Base-by-base conservation (phyloP, 2,113 vertebrate genomes). In the Caretta caretta region DNA sequence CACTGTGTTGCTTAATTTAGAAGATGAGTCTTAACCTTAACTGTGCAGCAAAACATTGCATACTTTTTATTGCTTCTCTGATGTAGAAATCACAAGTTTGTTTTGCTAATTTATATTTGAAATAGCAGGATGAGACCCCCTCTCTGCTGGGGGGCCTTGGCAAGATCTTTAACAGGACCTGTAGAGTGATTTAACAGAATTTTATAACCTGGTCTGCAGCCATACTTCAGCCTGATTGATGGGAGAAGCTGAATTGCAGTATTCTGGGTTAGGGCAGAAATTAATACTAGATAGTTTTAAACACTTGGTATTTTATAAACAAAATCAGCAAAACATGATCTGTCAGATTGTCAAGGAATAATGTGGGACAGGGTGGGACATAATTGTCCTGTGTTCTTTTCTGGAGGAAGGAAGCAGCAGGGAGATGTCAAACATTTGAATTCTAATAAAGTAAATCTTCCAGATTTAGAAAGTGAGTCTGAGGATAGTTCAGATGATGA, bases 401-500 rank as follows among this genome's bases (percentile, higher is more conserved):
- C 85, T 90, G 80, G 31, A 35, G 11, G 80, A 94, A 80, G 35
- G 54, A 69, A 96, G n/a, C n/a, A 92, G 53, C 12, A 84, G 38
- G 76, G 2, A 54, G 87, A 85, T 22, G 69, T 19, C 57, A n/a
- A 89, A 93, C 38, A 22, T 42, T 89, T 53, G 42, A 85, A 59
- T 76, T 84, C 31, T 56, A 90, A 91, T 75, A 76, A 83, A 86
- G 89, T 96, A 35, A 95, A 46, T 95, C 89, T 82, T 98, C 97
- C 27, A 2, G 90, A 57, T 98, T 96, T 98, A 98, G 98, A 99
- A 98, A 99, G 98, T 3, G 98, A 99, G 76, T 98, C 98, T 50
- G 99, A 99, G 29, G 98, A 99, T 97, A 99, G 99, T 94, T 99
- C 99, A 1, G 99, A 99, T 96, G 99, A 99, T 93, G 98, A 99